Conservation (phyloP, 2,113 vertebrate genomes). For the Serilophus lunatus region DNA sequence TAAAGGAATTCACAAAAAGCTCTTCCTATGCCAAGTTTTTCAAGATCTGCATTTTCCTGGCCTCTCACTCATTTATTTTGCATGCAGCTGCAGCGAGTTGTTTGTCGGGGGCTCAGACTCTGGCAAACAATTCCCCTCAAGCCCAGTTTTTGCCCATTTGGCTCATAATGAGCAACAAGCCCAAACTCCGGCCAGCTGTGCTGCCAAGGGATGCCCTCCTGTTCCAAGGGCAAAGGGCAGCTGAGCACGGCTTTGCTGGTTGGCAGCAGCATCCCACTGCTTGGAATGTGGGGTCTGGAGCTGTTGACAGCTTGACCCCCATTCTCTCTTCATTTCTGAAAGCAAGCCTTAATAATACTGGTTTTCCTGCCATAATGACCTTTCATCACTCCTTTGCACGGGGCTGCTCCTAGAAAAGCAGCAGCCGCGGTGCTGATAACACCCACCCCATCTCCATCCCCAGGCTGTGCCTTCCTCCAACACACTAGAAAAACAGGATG, state of each 20-base stretch:
- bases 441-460: not conserved
- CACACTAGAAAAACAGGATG: not conserved
- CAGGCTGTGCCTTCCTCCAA: not conserved
- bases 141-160: not conserved
- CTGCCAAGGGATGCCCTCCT: not conserved
- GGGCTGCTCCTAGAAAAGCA: not conserved
- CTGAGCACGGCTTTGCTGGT: not conserved
- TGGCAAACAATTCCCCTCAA: not conserved
- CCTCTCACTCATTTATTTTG: not conserved
- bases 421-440: not conserved
- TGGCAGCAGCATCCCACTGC: not conserved
- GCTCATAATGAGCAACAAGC: conserved; percentile 10
- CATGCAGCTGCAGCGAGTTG: not conserved
- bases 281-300: not conserved
- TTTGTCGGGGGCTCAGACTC: not conserved
- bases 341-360: not conserved
- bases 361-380: not conserved
- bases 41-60: conserved; percentile 10
- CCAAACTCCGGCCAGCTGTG: not conserved
- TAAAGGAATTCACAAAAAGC: conserved; percentile 17
- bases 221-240: not conserved
- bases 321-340: not conserved
- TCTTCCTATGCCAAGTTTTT: conserved; percentile 16
- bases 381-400: not conserved
- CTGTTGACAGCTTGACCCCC: not conserved